Evolutionary conservation across 2,113 vertebrate species (phyloP).

Genomic region (Macheiramphus alcinus): DNA sequence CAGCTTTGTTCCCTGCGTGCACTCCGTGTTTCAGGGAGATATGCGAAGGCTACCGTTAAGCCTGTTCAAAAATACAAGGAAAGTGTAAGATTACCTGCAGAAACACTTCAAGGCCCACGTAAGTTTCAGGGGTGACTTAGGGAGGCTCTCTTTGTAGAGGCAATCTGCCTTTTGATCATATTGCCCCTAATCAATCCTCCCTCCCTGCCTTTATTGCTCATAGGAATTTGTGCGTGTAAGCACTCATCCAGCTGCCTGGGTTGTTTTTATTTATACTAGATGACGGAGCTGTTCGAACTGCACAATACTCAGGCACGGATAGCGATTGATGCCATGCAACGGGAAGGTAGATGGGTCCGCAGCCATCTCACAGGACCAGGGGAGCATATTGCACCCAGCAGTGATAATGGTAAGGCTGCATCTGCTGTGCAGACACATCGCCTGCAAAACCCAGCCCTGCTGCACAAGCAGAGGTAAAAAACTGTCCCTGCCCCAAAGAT

Average conservation of each 20-base stretch:
- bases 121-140: background rate
- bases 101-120: background rate
- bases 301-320: accelerated
- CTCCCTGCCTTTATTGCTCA: background rate
- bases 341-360: background rate
- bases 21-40: background rate
- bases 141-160: background rate
- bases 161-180: background rate
- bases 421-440: background rate
- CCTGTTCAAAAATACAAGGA: background rate
- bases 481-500: background rate
- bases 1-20: background rate
- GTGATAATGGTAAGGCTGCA: background rate
- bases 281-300: background rate
- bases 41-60: background rate
- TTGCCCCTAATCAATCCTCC: background rate
- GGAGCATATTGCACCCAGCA: accelerated
- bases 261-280: background rate
- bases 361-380: accelerated
- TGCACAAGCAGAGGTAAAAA: background rate
- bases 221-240: background rate
- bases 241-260: background rate
- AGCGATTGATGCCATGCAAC: accelerated
- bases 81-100: background rate
- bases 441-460: background rate